Evolutionary conservation across 1,140 invertebrate species (phyloP).

Genomic region (Zophobas morio): DNA sequence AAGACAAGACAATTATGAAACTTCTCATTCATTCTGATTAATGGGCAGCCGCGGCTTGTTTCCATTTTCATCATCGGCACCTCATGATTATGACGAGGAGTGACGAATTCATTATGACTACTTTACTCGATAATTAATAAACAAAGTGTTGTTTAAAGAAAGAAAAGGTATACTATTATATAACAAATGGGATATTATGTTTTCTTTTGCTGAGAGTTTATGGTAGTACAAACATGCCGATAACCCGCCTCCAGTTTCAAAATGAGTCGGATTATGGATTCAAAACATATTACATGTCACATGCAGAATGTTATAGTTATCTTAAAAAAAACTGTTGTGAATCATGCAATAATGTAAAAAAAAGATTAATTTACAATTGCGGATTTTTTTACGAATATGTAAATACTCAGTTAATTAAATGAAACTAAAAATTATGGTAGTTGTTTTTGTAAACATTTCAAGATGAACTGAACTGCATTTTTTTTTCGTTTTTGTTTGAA

Average conservation of each 20-base stretch:
- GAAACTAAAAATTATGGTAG: no score
- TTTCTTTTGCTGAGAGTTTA: slow-evolving; percentile 15
- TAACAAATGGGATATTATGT: slow-evolving; percentile 6
- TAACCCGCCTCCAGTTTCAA: slow-evolving; percentile 33
- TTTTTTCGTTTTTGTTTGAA: no score
- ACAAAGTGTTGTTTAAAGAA: slow-evolving; percentile 7
- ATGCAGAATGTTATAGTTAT: no score
- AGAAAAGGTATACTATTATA: background rate
- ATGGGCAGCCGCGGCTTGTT: background rate
- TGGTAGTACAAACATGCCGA: slow-evolving; percentile 21
- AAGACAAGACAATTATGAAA: slow-evolving; percentile 26
- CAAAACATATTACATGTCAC: background rate
- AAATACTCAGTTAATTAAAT: no score
- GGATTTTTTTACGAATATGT: no score
- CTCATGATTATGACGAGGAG: slow-evolving; percentile 2
- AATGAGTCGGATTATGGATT: slow-evolving; percentile 6
- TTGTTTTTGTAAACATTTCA: no score
- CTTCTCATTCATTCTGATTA: background rate
- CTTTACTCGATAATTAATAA: slow-evolving; percentile 16
- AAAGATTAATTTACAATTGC: no score
- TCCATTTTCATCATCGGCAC: slow-evolving; percentile 15
- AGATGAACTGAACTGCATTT: no score
- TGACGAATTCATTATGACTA: slow-evolving; percentile 14
- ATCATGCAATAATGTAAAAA: no score
- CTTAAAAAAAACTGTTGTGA: background rate